A percentile compares a stretch with the other conserved stretches of the same genome.
Conservation (phyloP, 2,888 invertebrate species). For the Protonemura montana region DNA sequence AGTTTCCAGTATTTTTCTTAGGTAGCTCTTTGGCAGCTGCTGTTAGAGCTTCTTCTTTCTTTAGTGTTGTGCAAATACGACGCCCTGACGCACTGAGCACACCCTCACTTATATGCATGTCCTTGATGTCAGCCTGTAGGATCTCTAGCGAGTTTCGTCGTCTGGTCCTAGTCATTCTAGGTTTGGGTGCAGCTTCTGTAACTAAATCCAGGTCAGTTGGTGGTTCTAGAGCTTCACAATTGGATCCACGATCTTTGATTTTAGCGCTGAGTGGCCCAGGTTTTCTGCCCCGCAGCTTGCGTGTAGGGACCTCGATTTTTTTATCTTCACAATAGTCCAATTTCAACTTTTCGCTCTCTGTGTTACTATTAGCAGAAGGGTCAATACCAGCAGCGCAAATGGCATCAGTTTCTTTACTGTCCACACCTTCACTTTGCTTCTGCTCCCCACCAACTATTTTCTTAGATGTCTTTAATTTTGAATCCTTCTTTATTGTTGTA, state of each 20-base stretch:
- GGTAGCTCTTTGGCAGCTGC: not conserved
- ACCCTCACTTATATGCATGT: slow-evolving; percentile 73
- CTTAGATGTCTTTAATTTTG: slow-evolving; percentile 43
- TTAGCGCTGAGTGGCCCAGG: slow-evolving; percentile 44
- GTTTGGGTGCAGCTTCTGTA: not conserved
- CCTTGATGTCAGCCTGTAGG: slow-evolving; percentile 73
- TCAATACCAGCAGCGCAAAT: not conserved
- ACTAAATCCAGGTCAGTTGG: not conserved
- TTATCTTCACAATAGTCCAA: slow-evolving; percentile 43
- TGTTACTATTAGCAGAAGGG: not conserved
- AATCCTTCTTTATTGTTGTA: not conserved
- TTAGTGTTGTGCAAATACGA: slow-evolving; percentile 69
- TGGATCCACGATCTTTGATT: slow-evolving; percentile 44
- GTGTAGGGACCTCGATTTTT: slow-evolving; percentile 45
- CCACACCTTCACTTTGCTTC: slow-evolving; percentile 49
- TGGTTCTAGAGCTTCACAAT: not conserved
- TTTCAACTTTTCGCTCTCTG: not conserved
- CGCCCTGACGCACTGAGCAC: slow-evolving; percentile 70
- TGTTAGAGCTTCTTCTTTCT: slow-evolving; percentile 57
- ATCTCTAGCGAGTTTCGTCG: slow-evolving; percentile 66
- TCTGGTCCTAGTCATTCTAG: slow-evolving; percentile 46
- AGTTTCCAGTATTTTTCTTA: not conserved
- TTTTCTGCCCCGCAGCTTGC: slow-evolving; percentile 45
- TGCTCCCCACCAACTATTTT: slow-evolving; percentile 44
- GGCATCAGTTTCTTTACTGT: slow-evolving; percentile 43